phyloP scores from a whole-genome alignment of 2,113 vertebrate species.

The Tichodroma muraria region DNA sequence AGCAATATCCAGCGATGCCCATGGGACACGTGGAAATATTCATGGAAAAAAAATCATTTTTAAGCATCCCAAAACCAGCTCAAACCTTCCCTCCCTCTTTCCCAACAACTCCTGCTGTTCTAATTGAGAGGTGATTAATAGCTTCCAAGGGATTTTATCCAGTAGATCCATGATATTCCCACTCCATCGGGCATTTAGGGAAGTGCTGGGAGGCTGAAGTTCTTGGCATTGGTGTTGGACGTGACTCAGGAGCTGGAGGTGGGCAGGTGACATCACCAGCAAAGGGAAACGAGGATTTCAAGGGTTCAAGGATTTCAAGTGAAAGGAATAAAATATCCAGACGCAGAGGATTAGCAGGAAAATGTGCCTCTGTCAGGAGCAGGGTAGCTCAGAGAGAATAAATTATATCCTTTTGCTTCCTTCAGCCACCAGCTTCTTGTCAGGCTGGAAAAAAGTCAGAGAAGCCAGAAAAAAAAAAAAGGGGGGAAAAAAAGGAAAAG shows the following conservation, averaged over 20 bases:
- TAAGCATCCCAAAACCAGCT: neutral
- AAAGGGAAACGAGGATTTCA: neutral
- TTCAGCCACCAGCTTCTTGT: slow-evolving; percentile 29
- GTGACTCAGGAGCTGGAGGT: slow-evolving; percentile 27
- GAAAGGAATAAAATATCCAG: slow-evolving; percentile 49
- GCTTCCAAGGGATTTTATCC: neutral
- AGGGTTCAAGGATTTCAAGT: neutral
- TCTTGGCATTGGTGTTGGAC: neutral
- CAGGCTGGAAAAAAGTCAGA: neutral
- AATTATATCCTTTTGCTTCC: neutral
- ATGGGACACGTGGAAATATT: neutral
- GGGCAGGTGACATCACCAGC: slow-evolving; percentile 25
- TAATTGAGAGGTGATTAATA: neutral
- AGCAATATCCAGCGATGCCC: neutral
- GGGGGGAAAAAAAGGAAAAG: neutral
- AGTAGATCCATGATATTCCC: neutral
- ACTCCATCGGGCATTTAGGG: slow-evolving; percentile 5
- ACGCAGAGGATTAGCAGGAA: slow-evolving; percentile 23
- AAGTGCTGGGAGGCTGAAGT: neutral
- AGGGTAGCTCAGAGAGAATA: neutral
- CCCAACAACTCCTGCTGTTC: neutral
- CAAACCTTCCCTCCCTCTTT: neutral
- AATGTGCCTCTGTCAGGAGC: slow-evolving; percentile 32
- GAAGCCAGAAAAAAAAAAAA: neutral
- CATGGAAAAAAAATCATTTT: neutral